These are phyloP conservation scores for Formica exsecta DNA, from an alignment of 1,140 invertebrate genomes.

Conservation along the genomic window DNA sequence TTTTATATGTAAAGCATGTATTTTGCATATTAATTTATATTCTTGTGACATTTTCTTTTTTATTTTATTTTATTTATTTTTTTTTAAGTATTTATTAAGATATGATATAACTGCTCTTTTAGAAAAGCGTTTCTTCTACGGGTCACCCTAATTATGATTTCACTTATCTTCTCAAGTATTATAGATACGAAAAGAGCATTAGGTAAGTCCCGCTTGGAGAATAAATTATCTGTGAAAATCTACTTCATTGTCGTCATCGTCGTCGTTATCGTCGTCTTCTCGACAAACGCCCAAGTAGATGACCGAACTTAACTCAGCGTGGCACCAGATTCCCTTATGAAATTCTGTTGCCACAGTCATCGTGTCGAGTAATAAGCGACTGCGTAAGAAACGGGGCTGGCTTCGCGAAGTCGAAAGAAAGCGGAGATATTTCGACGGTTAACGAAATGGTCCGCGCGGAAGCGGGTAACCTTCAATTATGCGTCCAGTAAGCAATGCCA, in stretches of 20 bases:
- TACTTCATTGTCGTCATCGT: background rate
- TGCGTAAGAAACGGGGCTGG: constrained; percentile 58
- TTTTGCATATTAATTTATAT: background rate
- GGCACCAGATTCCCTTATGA: constrained; percentile 44
- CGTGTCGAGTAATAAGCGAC: constrained; percentile 54
- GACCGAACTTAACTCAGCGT: constrained; percentile 41
- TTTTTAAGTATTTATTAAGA: background rate
- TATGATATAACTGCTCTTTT: background rate
- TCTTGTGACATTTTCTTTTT: background rate
- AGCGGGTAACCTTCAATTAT: constrained; percentile 52
- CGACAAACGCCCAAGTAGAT: constrained; percentile 1
- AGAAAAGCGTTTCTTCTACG: background rate
- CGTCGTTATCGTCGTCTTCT: background rate
- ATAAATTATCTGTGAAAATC: constrained; percentile 31
- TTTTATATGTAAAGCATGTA: background rate
- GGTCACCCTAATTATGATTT: background rate
- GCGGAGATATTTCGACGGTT: constrained; percentile 37
- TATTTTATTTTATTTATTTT: background rate
- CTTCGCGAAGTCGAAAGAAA: constrained; percentile 59
- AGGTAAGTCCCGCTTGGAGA: background rate
- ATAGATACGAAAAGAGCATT: background rate
- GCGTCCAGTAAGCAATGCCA: constrained; percentile 43
- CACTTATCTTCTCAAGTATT: background rate
- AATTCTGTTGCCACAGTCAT: constrained; percentile 53
- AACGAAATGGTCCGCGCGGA: constrained; percentile 60